These are phyloP conservation scores for Trimorus sp. DNA, from an alignment of 2,888 invertebrate genomes.

Conservation along the genomic window DNA sequence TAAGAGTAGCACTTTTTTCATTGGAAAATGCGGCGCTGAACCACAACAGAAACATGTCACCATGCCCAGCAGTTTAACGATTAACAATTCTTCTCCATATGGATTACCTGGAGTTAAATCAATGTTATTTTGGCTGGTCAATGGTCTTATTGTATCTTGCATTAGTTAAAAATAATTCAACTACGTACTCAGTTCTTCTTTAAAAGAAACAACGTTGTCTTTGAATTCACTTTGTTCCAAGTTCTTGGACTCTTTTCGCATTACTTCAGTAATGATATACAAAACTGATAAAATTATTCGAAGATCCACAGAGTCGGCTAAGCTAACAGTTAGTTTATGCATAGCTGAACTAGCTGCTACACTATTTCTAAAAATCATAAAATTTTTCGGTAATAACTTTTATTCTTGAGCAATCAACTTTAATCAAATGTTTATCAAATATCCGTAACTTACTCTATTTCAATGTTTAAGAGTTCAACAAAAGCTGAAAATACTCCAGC, in stretches of 20 bases:
- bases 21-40: conserved; percentile 97
- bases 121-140: background rate
- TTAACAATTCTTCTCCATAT: conserved; percentile 90
- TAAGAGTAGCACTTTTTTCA: conserved; percentile 97
- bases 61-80: conserved; percentile 96
- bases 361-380: conserved; percentile 83
- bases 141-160: background rate
- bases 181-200: conserved; percentile 84
- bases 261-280: conserved; percentile 97
- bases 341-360: conserved; percentile 88
- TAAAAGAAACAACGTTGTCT: conserved; percentile 84
- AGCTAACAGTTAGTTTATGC: conserved; percentile 89
- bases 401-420: background rate
- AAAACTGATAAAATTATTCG: conserved; percentile 95
- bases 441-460: conserved; percentile 88
- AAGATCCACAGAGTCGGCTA: conserved; percentile 95
- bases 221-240: conserved; percentile 82
- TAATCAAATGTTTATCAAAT: no score
- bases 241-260: conserved; percentile 86
- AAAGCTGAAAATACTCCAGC: conserved; percentile 95
- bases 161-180: background rate
- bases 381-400: background rate
- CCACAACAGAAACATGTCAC: conserved; percentile 98
- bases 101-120: conserved; percentile 34
- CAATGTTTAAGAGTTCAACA: conserved; percentile 95